Evolutionary conservation across 2,888 invertebrate genomes (phyloP).

Genomic region (Hoplodrina blanda): DNA sequence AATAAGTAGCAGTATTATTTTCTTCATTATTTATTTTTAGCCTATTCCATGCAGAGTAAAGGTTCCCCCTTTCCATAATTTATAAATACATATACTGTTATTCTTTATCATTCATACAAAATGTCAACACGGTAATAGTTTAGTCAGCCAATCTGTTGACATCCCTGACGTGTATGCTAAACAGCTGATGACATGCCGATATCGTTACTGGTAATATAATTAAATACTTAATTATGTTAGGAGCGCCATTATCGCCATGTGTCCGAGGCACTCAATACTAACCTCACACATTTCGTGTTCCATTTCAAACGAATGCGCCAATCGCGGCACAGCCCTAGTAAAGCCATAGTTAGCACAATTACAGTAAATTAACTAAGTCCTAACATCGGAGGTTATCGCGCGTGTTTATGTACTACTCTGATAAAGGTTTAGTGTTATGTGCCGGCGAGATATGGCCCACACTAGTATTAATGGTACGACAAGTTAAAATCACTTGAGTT

Average conservation of each 20-base stretch:
- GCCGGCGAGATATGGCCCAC: conserved; percentile 47
- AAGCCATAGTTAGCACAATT: conserved; percentile 68
- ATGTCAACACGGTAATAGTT: too few species aligned
- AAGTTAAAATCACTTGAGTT: conserved; percentile 54
- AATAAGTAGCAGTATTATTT: neutral
- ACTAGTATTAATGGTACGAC: conserved; percentile 50
- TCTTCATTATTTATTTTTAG: neutral
- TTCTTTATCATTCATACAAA: too few species aligned
- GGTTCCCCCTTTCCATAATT: too few species aligned
- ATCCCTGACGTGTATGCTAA: too few species aligned
- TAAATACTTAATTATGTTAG: too few species aligned
- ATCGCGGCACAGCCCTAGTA: conserved; percentile 41
- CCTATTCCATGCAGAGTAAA: too few species aligned
- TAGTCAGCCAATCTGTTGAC: too few species aligned
- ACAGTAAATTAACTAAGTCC: conserved; percentile 72
- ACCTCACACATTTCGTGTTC: neutral
- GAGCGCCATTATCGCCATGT: too few species aligned
- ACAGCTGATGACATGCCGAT: too few species aligned
- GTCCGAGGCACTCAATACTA: neutral
- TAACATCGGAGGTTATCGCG: conserved; percentile 63
- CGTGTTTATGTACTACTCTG: conserved; percentile 68
- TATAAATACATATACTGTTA: too few species aligned
- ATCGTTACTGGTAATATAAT: too few species aligned
- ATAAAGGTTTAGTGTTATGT: conserved; percentile 64
- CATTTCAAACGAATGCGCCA: conserved; percentile 2